phyloP scores from a whole-genome alignment of 2,113 vertebrate genomes.

The Excalfactoria chinensis region DNA sequence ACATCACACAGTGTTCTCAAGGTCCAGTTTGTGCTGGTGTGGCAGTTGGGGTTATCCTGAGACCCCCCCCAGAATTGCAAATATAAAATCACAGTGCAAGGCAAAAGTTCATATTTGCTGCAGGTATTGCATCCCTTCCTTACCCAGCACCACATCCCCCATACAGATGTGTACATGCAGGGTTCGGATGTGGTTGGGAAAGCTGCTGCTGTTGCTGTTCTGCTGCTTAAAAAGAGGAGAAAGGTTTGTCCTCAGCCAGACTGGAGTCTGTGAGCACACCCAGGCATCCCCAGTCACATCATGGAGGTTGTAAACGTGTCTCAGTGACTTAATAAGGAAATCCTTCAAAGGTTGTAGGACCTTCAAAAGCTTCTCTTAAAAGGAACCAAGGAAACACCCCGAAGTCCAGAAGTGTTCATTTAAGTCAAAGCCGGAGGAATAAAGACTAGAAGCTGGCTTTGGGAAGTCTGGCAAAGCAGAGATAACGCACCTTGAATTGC shows the following conservation, averaged over 20 bases:
- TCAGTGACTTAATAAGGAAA: not conserved
- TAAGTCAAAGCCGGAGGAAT: not conserved
- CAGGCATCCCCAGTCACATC: not conserved
- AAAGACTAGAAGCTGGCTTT: not conserved
- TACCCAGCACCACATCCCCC: not conserved
- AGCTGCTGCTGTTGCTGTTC: not conserved
- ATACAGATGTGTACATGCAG: accelerated
- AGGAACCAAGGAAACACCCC: not conserved
- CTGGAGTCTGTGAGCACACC: not conserved
- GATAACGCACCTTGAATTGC: not conserved
- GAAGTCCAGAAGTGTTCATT: not conserved
- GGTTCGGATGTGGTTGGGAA: not conserved
- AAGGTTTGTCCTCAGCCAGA: not conserved
- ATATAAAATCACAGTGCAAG: not conserved
- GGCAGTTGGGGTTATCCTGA: not conserved
- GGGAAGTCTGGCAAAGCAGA: not conserved
- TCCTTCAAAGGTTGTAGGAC: not conserved
- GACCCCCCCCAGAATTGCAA: not conserved
- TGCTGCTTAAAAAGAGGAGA: not conserved
- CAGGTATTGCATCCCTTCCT: not conserved
- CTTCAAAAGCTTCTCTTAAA: not conserved
- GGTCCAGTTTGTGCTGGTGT: not conserved
- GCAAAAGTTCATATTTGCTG: not conserved
- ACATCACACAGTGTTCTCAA: accelerated
- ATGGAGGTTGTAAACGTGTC: not conserved